phyloP scores from a whole-genome alignment of 2,888 invertebrate genomes.

The Mythimna loreyi region DNA sequence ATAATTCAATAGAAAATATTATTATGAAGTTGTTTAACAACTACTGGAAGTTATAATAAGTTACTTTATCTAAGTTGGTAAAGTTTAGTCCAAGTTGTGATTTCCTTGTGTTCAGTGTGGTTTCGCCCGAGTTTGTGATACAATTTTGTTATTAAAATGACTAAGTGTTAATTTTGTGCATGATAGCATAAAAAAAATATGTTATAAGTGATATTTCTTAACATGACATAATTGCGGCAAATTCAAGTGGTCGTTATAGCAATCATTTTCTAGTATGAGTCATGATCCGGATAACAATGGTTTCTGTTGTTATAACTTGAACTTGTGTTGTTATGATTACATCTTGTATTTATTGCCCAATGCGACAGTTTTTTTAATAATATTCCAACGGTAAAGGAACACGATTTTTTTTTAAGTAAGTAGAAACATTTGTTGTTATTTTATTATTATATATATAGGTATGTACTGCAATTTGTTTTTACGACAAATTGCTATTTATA shows the following conservation, averaged over 20 bases:
- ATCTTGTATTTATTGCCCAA: slow-evolving; percentile 12
- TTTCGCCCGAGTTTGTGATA: slow-evolving; percentile 34
- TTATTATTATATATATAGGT: background rate
- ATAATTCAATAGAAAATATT: slow-evolving; percentile 13
- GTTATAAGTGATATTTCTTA: slow-evolving; percentile 48
- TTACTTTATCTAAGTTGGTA: slow-evolving; percentile 50
- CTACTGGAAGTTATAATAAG: slow-evolving; percentile 33
- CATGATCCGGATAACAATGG: slow-evolving; percentile 70
- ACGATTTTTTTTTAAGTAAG: slow-evolving; percentile 39
- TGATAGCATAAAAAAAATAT: slow-evolving; percentile 29
- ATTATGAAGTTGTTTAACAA: slow-evolving; percentile 33
- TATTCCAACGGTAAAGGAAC: slow-evolving; percentile 4
- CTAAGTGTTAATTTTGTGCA: slow-evolving; percentile 43
- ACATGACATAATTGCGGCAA: slow-evolving; percentile 73
- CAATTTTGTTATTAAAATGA: slow-evolving; percentile 23
- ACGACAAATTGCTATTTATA: background rate
- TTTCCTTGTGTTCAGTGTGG: slow-evolving; percentile 60
- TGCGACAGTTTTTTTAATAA: slow-evolving; percentile 20
- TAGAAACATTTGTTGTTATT: slow-evolving; percentile 5
- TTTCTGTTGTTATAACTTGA: slow-evolving; percentile 60
- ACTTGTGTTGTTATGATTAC: slow-evolving; percentile 39
- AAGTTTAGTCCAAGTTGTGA: slow-evolving; percentile 63
- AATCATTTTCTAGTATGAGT: slow-evolving; percentile 73
- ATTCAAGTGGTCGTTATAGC: slow-evolving; percentile 69
- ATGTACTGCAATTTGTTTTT: slow-evolving; percentile 1